Evolutionary conservation across 2,888 invertebrate species (phyloP).

Genomic region (Galeopsomyia nigrocyanea): DNA sequence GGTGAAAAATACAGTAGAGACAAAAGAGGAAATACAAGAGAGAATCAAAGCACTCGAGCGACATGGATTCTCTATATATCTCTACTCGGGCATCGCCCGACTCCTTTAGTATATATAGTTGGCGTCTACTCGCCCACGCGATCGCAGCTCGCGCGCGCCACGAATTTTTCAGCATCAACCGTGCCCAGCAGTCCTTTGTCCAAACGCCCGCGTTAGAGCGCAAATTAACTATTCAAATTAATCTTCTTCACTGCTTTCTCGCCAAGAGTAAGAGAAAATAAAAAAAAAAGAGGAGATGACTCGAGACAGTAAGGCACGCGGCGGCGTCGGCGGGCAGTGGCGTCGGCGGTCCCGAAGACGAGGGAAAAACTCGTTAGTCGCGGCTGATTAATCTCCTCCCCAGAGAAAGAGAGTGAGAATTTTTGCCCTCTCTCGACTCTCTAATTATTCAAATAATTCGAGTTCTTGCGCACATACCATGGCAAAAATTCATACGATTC

Average conservation of each 20-base stretch:
- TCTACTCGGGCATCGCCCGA: too few species aligned
- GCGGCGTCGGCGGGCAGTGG: not conserved
- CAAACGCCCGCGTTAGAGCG: constrained; percentile 4
- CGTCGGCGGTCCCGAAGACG: not conserved
- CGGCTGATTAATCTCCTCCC: constrained; percentile 38
- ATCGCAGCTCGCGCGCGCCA: constrained; percentile 1
- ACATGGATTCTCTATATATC: too few species aligned
- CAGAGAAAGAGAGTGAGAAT: constrained; percentile 25
- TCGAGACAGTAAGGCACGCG: not conserved
- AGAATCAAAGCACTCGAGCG: too few species aligned
- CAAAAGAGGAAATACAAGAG: too few species aligned
- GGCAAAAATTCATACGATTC: too few species aligned
- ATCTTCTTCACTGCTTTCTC: constrained; percentile 29
- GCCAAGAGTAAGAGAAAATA: not conserved
- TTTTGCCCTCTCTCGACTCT: constrained; percentile 10
- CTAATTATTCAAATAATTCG: constrained; percentile 36
- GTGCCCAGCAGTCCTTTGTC: constrained; percentile 23
- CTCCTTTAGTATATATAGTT: too few species aligned
- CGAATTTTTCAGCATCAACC: too few species aligned
- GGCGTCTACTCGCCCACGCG: constrained; percentile 1
- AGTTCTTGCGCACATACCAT: not conserved
- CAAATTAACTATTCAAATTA: constrained; percentile 45
- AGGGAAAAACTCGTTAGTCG: constrained; percentile 30
- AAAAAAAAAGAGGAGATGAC: too few species aligned
- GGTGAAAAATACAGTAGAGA: too few species aligned